Evolutionary conservation across 2,113 vertebrate genomes (phyloP), one percentile per base, ranked within the genome.

Genomic region (Siniperca chuatsi): DNA sequence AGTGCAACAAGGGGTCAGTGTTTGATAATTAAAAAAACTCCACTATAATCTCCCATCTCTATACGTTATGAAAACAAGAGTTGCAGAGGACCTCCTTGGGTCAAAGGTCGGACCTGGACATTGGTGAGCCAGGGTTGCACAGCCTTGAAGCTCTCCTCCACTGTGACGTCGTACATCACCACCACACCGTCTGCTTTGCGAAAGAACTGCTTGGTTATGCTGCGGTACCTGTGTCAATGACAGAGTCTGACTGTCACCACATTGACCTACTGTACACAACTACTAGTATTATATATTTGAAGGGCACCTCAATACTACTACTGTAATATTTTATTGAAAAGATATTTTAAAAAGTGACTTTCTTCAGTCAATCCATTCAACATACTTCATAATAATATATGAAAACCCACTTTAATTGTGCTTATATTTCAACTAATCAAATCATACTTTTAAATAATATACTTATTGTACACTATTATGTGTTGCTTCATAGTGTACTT

Each of bases 141-240:
- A 0, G 96, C 95, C 60, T 90, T 95, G 92, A 98, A 98, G 8
- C 97, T 97, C 65, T 96, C 95, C 85, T 89, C 94, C 83, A 94
- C 91, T 0, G 97, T 98, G 92, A 98, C 94, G 46, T 99, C 98
- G 3, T 98, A 98, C 95, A 97, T 96, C 87, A 99, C 88, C 68
- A 98, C 94, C 79, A 98, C 96, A 0, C 97, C 98, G 15, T 99
- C 98, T 0, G 97, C 97, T 93, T 97, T 98, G 54, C 98, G 95
- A 86, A 99, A 99, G 94, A 99, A 99, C 94, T 99, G 98, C 90
- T 97, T 98, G 67, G 97, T 97, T 84, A 99, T 97, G 87, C 97
- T 98, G 75, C 94, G 95, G 80, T 97, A 99, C 95, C 98, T 98
- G 90, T 12, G 67, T 9, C 40, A 33, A 70, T 3, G 12, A 73